Evolutionary conservation across 1,140 invertebrate genomes (phyloP), one percentile per base, ranked within the genome.

Genomic region (Pseudomyrmex concolor): DNA sequence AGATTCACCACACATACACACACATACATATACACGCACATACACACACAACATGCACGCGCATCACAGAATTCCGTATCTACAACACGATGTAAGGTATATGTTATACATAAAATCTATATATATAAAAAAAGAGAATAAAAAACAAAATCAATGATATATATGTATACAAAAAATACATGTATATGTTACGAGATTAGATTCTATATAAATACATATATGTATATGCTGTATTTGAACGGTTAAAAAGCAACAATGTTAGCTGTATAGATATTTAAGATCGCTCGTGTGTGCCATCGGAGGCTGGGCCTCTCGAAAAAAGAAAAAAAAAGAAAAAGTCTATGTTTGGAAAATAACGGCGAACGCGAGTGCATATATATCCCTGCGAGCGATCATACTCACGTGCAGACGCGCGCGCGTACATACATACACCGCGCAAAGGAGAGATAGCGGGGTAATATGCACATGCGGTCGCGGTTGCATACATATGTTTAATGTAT

Each of bases 301-400:
- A 89, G 92, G 91, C 92, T 92, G 92, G 91, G 91, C 90, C 91
- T 92, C 86, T 54, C 66, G 4, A 34, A 34, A 34, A 2, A 25
- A 25, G 2, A 25, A 25, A 34, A 34, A 34, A 34, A 5, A 34
- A 0, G 7, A 34, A 34, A 34, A 34, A 7, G 34, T 34, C 34
- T 19, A 63, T 63, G 54, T 82, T 48, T 74, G 70, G 68, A 34
- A 48, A 84, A 51, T 25, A 76, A 63, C 17, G 45, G 10, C 15
- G 45, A 68, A 25, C 81, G 77, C 22, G 73, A 64, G 15, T 57
- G 25, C 48, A 51, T 74, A 45, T 74, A 45, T 76, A 51, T 17
- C 5, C 34, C 22, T 82, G 34, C 25, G 43, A 60, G n/a, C 48
- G 74, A 34, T 34, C 66, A 55, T 17, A 77, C 22, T 51, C 34